Evolutionary conservation across 2,113 vertebrate species (phyloP).

Genomic region (Choloepus hoffmanni): DNA sequence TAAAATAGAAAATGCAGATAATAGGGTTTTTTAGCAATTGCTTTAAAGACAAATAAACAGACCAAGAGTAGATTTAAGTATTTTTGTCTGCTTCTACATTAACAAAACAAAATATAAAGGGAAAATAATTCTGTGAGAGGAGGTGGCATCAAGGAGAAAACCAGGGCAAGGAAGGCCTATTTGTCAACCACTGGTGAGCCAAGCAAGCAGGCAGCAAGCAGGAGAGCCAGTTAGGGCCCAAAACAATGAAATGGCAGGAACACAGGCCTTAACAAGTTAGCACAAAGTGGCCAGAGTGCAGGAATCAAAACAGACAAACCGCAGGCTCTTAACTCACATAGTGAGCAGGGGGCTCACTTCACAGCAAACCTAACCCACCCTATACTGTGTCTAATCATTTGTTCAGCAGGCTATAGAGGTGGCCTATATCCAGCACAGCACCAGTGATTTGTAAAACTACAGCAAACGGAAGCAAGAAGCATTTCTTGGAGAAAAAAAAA

Average conservation of each 20-base stretch:
- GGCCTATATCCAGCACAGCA: conserved; percentile 47
- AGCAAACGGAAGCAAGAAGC: conserved; percentile 44
- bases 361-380: background rate
- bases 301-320: conserved; percentile 4
- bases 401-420: background rate
- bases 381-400: background rate
- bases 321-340: background rate
- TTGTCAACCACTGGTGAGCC: background rate
- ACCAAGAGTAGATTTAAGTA: background rate
- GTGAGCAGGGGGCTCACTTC: background rate
- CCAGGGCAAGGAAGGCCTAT: background rate
- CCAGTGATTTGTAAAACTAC: conserved; percentile 1
- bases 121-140: background rate
- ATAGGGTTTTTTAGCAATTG: background rate
- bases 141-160: background rate
- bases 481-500: conserved; percentile 38
- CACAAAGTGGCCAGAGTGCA: background rate
- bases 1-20: background rate
- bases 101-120: background rate
- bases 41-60: conserved; percentile 43
- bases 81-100: background rate
- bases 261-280: background rate
- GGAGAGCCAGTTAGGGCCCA: background rate
- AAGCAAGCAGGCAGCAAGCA: background rate
- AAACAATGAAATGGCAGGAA: background rate